These are phyloP conservation scores for Caenorhabditis virilis DNA, from an alignment of 2,888 invertebrate species.

Conservation along the genomic window DNA sequence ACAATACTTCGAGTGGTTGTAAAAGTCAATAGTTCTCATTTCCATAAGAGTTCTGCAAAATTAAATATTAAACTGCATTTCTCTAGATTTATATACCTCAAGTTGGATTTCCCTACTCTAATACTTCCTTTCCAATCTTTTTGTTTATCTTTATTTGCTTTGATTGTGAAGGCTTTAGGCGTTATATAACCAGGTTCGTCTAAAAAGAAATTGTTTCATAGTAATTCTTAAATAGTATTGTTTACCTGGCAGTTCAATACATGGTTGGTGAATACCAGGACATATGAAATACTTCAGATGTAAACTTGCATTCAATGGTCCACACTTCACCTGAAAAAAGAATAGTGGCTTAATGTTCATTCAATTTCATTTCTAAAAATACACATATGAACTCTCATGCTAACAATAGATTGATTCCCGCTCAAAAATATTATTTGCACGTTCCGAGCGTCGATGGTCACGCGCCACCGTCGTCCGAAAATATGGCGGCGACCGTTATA, in stretches of 20 bases:
- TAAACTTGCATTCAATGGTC: conserved; percentile 62
- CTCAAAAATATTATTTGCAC: no score
- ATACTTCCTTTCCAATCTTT: conserved; percentile 72
- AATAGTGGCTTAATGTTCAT: no score
- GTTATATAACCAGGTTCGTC: conserved; percentile 65
- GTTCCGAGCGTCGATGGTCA: no score
- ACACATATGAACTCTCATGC: no score
- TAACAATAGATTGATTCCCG: no score
- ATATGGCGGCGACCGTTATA: no score
- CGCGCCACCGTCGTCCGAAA: conserved; percentile 18
- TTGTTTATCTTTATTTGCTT: conserved; percentile 71
- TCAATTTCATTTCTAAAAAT: no score
- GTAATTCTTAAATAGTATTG: no score
- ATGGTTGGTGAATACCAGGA: conserved; percentile 71
- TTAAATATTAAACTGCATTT: neutral
- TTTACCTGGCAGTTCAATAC: conserved; percentile 69
- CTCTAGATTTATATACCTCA: conserved; percentile 38
- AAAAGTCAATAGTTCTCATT: conserved; percentile 70
- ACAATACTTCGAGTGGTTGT: conserved; percentile 69
- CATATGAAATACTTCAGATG: conserved; percentile 69
- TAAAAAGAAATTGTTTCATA: conserved; percentile 6
- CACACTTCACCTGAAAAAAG: conserved; percentile 67
- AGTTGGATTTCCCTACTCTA: conserved; percentile 68
- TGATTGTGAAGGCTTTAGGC: conserved; percentile 70
- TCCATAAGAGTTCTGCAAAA: conserved; percentile 69